Conservation (phyloP, 2,113 vertebrate species). For the Pleuronectes platessa region DNA sequence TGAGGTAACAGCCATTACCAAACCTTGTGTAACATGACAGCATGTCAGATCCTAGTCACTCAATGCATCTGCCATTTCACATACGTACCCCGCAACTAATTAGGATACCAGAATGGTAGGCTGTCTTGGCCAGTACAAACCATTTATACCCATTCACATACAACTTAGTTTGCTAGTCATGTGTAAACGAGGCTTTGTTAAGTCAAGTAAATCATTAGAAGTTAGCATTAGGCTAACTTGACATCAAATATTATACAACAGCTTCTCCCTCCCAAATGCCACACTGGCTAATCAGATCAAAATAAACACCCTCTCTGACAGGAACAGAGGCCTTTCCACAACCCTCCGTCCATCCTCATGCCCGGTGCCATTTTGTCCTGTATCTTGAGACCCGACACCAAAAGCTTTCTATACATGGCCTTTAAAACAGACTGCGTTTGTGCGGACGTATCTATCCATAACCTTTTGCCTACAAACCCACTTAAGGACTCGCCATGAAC, state of each 20-base stretch:
- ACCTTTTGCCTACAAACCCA: conserved; percentile 67
- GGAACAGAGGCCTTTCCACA: conserved; percentile 23
- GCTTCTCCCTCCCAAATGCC: not conserved
- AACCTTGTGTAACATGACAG: conserved; percentile 18
- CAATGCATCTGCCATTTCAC: conserved; percentile 46
- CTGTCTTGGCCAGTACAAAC: not conserved
- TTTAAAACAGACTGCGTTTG: conserved; percentile 52
- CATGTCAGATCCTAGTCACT: conserved; percentile 19
- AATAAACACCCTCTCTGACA: conserved; percentile 15
- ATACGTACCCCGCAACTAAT: not conserved
- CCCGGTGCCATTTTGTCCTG: conserved; percentile 66
- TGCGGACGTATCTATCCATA: conserved; percentile 39
- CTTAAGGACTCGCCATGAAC: conserved; percentile 36
- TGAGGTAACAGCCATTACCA: conserved; percentile 27
- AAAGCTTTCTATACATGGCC: conserved; percentile 63
- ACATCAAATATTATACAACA: not conserved
- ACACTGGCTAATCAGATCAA: not conserved
- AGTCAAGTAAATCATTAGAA: not conserved
- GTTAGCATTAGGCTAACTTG: not conserved
- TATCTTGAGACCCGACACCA: conserved; percentile 68
- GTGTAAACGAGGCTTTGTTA: no score
- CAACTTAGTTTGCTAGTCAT: no score
- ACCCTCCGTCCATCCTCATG: conserved; percentile 23
- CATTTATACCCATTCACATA: no score
- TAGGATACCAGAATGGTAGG: not conserved